phyloP scores from a whole-genome alignment of 2,888 invertebrate genomes.

The Lacanobia wlatinum region DNA sequence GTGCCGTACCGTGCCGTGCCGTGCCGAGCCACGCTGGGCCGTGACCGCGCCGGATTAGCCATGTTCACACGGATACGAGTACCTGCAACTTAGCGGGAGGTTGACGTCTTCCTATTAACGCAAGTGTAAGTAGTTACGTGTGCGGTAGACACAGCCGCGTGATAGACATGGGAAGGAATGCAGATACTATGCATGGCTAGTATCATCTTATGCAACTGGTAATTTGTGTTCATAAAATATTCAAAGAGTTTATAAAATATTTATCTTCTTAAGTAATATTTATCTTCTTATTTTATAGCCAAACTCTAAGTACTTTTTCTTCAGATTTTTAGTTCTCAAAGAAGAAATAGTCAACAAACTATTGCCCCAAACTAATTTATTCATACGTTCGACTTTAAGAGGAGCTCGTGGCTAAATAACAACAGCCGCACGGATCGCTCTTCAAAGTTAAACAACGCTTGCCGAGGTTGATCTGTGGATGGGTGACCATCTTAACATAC shows the following conservation, averaged over 20 bases:
- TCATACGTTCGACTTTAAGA: background rate
- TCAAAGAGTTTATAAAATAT: background rate
- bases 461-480: too few relatives aligned
- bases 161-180: background rate
- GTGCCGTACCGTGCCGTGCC: background rate
- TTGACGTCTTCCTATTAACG: constrained; percentile 14
- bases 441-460: too few relatives aligned
- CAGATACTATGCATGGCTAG: background rate
- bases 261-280: background rate
- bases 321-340: constrained; percentile 23
- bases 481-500: too few relatives aligned
- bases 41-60: constrained; percentile 1
- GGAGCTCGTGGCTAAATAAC: too few relatives aligned
- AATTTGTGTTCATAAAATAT: too few relatives aligned
- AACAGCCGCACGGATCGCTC: too few relatives aligned
- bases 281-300: background rate
- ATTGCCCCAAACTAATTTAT: background rate
- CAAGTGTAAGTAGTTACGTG: constrained; percentile 10
- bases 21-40: background rate
- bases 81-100: constrained; percentile 8
- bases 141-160: background rate
- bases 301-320: too few relatives aligned
- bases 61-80: constrained; percentile 21
- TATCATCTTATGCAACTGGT: background rate
- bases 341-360: background rate